A percentile compares a stretch with the other conserved stretches of the same genome.
Conservation (phyloP, 2,113 vertebrate genomes). For the Thryonomys swinderianus region DNA sequence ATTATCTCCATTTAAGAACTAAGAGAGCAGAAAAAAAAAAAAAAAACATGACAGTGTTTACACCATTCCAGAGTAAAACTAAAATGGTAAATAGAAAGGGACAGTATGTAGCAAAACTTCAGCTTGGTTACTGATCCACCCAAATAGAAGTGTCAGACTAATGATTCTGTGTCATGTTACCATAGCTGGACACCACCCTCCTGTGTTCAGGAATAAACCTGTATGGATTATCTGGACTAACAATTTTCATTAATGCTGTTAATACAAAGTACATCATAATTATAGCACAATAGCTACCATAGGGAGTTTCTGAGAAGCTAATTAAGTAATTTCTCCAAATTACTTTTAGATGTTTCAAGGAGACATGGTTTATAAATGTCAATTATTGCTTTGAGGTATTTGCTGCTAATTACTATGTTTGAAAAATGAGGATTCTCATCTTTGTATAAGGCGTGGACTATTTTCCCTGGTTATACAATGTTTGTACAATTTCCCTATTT, state of each 20-base stretch:
- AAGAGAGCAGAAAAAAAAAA: not conserved
- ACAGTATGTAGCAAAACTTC: not conserved
- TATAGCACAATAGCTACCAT: not conserved
- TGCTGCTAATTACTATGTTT: not conserved
- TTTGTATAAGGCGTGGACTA: not conserved
- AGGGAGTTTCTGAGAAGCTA: not conserved
- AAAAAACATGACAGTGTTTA: no score
- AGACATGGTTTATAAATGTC: constrained; percentile 43
- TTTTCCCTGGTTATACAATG: not conserved
- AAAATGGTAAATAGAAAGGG: not conserved
- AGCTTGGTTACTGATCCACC: not conserved
- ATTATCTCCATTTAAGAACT: not conserved
- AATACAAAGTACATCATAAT: not conserved
- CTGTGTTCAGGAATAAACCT: not conserved
- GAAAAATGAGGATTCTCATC: not conserved
- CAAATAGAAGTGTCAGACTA: not conserved
- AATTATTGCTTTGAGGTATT: constrained; percentile 49
- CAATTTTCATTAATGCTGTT: not conserved
- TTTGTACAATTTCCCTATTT: not conserved
- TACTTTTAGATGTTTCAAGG: constrained; percentile 45
- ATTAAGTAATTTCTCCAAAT: constrained; percentile 58
- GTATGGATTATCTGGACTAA: not conserved
- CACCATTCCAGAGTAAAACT: not conserved
- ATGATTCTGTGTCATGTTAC: not conserved
- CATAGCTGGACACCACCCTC: not conserved